Conservation (phyloP, 2,113 vertebrate genomes). For the Sander vitreus region DNA sequence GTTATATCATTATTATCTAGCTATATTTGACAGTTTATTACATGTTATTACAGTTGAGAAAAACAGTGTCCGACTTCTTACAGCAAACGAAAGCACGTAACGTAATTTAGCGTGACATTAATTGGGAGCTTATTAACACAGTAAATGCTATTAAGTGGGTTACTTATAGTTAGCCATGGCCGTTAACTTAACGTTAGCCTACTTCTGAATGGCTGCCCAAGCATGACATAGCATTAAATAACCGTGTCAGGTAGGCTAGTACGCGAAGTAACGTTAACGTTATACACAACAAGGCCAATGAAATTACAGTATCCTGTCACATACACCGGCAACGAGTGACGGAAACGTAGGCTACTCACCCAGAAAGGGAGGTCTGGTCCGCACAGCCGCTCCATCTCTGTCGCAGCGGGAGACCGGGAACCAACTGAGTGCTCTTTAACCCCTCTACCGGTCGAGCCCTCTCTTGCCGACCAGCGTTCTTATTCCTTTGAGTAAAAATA, state of each 20-base stretch:
- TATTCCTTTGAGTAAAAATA: slow-evolving; percentile 7
- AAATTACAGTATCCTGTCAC: slow-evolving; percentile 34
- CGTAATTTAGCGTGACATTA: slow-evolving; percentile 26
- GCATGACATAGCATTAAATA: not conserved
- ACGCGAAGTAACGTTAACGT: not conserved
- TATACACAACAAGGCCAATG: not conserved
- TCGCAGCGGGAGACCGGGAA: slow-evolving; percentile 48
- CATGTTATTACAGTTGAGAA: no score
- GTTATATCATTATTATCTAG: not conserved
- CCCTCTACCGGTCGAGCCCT: slow-evolving; percentile 47
- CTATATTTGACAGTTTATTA: no score
- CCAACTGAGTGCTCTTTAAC: slow-evolving; percentile 42
- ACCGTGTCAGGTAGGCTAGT: slow-evolving; percentile 10
- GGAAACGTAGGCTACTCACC: slow-evolving; percentile 74
- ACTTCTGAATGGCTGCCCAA: slow-evolving; percentile 28
- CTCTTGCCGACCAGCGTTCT: slow-evolving; percentile 29
- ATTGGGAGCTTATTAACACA: slow-evolving; percentile 51
- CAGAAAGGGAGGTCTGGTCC: slow-evolving; percentile 82
- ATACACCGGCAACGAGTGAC: not conserved
- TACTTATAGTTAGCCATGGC: slow-evolving; percentile 45
- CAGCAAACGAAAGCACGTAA: not conserved
- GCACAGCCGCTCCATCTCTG: slow-evolving; percentile 82
- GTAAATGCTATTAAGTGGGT: slow-evolving; percentile 56
- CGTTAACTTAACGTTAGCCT: no score
- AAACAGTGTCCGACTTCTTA: not conserved